phyloP scores from a whole-genome alignment of 1,140 invertebrate species.

The Bilobella aurantiaca region DNA sequence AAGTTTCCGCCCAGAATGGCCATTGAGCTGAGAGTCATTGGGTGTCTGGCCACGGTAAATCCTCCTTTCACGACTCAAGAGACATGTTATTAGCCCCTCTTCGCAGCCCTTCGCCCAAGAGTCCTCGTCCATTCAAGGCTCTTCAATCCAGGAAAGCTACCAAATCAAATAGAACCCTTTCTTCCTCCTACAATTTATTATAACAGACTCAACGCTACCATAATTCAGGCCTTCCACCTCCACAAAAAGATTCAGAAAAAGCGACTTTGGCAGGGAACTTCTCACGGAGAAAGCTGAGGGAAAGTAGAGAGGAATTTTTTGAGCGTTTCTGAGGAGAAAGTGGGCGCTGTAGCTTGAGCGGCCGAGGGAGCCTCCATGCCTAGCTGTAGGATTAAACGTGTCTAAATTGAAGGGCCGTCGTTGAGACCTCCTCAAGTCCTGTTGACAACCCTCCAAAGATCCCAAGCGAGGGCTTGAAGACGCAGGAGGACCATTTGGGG shows the following conservation, averaged over 20 bases:
- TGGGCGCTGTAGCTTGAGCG: background rate
- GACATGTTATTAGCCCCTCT: constrained; percentile 35
- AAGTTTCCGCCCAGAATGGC: constrained; percentile 22
- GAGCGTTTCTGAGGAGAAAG: background rate
- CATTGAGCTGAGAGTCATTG: constrained; percentile 28
- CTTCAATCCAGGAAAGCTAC: constrained; percentile 31
- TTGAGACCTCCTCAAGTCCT: constrained; percentile 6
- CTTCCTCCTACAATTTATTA: background rate
- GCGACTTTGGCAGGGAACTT: background rate
- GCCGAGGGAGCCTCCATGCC: no score
- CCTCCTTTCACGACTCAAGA: constrained; percentile 29
- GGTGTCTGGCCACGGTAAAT: constrained; percentile 22
- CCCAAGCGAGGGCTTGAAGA: constrained; percentile 4
- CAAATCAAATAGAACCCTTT: constrained; percentile 34
- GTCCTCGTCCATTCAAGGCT: constrained; percentile 35
- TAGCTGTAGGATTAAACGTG: background rate
- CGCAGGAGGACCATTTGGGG: background rate
- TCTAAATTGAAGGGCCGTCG: constrained; percentile 7
- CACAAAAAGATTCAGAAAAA: background rate
- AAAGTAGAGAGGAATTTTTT: background rate
- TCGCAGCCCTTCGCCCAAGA: constrained; percentile 29
- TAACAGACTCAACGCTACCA: background rate
- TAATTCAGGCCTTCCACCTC: background rate
- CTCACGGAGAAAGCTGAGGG: no score
- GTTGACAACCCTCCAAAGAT: constrained; percentile 9